Conservation (phyloP, 1,140 invertebrate species). For the Apis dorsata region DNA sequence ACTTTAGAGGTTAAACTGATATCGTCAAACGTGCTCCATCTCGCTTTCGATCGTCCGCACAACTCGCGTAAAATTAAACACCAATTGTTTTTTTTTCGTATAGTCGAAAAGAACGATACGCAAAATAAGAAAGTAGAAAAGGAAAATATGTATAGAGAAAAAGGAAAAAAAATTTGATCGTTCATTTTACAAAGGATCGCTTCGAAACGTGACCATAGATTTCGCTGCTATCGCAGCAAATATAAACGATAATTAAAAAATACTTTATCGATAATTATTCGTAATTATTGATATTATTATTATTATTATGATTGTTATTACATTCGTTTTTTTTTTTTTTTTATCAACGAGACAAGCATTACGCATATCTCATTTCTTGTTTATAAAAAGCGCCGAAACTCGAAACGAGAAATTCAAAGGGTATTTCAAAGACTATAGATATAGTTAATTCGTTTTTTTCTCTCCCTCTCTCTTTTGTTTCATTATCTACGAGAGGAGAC, state of each 20-base stretch:
- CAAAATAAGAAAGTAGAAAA: not conserved
- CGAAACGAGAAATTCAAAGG: not conserved
- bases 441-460: not conserved
- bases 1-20: not conserved
- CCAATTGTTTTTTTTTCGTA: not conserved
- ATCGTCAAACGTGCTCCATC: constrained; percentile 46
- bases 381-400: not conserved
- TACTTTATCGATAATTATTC: not conserved
- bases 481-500: constrained; percentile 3
- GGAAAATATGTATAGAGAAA: not conserved
- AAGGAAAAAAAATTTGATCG: constrained; percentile 43
- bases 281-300: not conserved
- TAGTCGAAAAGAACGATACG: not conserved
- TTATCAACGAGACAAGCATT: not conserved
- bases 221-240: not conserved
- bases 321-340: not conserved
- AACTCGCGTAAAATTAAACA: not conserved
- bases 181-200: too few species aligned
- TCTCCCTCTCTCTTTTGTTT: not conserved
- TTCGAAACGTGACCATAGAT: too few species aligned
- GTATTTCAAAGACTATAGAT: constrained; percentile 25
- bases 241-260: not conserved
- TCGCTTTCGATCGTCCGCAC: constrained; percentile 48
- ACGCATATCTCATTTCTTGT: too few species aligned
- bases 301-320: not conserved